Percentiles rank a stretch among this genome's conserved stretches.
These are phyloP conservation scores for Chaetorhynchus papuensis DNA, from an alignment of 2,113 vertebrate species.

Conservation along the genomic window DNA sequence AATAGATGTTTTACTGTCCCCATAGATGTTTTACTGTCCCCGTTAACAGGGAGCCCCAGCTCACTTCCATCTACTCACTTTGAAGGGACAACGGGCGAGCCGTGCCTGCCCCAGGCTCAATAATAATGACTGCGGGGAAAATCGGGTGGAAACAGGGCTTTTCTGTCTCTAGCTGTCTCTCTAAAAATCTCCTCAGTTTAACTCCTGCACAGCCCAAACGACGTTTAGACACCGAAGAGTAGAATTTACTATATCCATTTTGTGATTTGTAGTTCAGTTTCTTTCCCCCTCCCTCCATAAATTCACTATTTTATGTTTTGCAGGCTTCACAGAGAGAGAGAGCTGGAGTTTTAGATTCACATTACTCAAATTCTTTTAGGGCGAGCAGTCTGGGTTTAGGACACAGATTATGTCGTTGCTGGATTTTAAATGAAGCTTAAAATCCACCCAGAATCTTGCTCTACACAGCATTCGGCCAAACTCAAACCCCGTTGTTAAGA, in stretches of 20 bases:
- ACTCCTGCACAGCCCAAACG: not conserved
- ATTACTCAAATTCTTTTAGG: not conserved
- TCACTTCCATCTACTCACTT: not conserved
- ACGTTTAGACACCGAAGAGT: not conserved
- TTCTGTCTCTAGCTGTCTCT: not conserved
- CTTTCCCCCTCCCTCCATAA: accelerated
- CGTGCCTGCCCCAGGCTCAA: not conserved
- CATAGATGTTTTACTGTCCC: not conserved
- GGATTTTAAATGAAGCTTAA: not conserved
- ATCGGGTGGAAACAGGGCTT: not conserved
- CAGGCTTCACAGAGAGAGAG: not conserved
- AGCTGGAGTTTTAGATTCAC: not conserved
- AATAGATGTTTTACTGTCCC: not conserved
- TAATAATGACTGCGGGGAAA: not conserved
- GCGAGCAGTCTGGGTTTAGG: not conserved
- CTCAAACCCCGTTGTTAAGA: not conserved
- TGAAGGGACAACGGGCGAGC: not conserved
- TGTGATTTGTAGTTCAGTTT: not conserved
- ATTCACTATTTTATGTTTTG: not conserved
- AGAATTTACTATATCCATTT: not conserved
- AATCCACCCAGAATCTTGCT: not conserved
- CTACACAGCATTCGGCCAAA: not conserved
- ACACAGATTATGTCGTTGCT: not conserved
- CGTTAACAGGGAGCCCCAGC: not conserved
- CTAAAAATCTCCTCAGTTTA: not conserved